Conservation (phyloP, 2,797 vertebrate species). For the Microtus agrestis region DNA sequence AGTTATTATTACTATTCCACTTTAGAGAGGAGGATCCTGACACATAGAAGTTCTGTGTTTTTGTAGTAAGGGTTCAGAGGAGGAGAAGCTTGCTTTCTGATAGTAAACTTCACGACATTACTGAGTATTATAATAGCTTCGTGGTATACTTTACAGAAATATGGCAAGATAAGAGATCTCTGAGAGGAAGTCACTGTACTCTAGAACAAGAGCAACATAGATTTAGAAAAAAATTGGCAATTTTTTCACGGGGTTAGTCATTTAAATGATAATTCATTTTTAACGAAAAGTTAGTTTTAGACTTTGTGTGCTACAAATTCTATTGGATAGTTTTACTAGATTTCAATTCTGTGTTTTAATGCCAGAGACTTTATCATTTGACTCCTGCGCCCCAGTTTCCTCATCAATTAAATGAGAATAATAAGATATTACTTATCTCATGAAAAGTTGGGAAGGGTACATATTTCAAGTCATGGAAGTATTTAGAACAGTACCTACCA, state of each 20-base stretch:
- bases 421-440: not conserved
- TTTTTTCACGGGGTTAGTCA: conserved; percentile 5
- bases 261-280: conserved; percentile 52
- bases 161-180: not conserved
- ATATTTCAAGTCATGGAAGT: not conserved
- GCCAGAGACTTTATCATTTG: not conserved
- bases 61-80: not conserved
- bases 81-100: not conserved
- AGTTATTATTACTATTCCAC: not conserved
- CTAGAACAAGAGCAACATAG: not conserved
- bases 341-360: conserved; percentile 17
- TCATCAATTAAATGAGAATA: not conserved
- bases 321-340: not conserved
- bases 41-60: not conserved
- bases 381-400: not conserved
- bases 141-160: conserved; percentile 4
- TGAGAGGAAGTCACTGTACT: conserved; percentile 20
- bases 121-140: not conserved
- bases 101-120: not conserved
- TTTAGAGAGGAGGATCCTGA: not conserved
- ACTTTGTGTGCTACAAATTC: not conserved
- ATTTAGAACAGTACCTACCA: not conserved
- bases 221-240: not conserved
- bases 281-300: not conserved
- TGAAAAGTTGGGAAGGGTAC: not conserved